Evolutionary conservation across 2,797 vertebrate species (phyloP).

Genomic region (Paratrypauchen microcephalus): DNA sequence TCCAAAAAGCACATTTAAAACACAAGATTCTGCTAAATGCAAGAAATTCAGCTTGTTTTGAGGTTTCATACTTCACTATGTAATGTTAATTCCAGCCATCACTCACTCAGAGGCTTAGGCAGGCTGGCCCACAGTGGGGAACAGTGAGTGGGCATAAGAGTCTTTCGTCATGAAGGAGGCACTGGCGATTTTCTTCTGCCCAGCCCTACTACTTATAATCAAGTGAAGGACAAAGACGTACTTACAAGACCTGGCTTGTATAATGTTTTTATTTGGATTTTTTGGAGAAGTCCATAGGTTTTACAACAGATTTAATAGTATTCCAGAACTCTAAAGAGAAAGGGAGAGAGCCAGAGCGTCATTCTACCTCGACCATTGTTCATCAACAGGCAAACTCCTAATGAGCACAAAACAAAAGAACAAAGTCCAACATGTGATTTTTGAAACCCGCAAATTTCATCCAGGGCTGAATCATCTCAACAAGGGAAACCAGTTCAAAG

Average conservation of each 20-base stretch:
- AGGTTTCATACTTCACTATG: too few relatives aligned
- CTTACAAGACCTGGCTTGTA: slow-evolving; percentile 74
- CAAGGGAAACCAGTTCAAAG: slow-evolving; percentile 52
- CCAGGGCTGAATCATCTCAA: slow-evolving; percentile 76
- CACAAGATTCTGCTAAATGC: too few relatives aligned
- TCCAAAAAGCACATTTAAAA: too few relatives aligned
- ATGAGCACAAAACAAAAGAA: slow-evolving; percentile 79
- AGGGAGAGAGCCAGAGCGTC: slow-evolving; percentile 79
- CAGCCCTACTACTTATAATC: background rate
- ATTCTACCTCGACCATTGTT: slow-evolving; percentile 83
- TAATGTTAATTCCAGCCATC: too few relatives aligned
- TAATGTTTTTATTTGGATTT: slow-evolving; percentile 76
- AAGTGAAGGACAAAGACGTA: slow-evolving; percentile 33
- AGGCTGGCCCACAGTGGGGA: too few relatives aligned
- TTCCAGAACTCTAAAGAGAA: slow-evolving; percentile 91
- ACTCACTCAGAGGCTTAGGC: too few relatives aligned
- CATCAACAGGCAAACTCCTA: slow-evolving; percentile 93
- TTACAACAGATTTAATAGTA: slow-evolving; percentile 92
- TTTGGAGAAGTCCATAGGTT: slow-evolving; percentile 86
- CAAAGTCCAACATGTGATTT: slow-evolving; percentile 69
- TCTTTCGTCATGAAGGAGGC: too few relatives aligned
- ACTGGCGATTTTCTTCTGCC: background rate
- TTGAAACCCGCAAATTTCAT: slow-evolving; percentile 65
- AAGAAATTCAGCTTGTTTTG: too few relatives aligned
- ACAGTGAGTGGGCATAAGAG: too few relatives aligned